Conservation (phyloP, 1,140 invertebrate genomes). For the Phortica variegata region DNA sequence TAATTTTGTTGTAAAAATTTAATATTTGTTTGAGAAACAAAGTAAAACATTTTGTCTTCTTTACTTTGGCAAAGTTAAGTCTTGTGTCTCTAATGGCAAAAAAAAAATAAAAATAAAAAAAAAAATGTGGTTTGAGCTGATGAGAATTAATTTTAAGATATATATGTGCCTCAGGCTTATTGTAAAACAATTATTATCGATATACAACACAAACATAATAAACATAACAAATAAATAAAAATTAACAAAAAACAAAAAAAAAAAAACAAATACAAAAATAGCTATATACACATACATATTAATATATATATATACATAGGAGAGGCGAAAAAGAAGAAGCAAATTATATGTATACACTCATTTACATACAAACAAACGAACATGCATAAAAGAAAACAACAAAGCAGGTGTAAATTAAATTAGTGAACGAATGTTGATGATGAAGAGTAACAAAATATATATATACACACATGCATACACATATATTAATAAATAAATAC, state of each 20-base stretch:
- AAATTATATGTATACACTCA: constrained; percentile 20
- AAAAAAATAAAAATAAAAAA: too few species aligned
- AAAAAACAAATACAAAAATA: constrained; percentile 7
- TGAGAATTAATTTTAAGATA: constrained; percentile 15
- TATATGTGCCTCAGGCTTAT: constrained; percentile 51
- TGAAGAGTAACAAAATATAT: too few species aligned
- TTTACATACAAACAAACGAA: constrained; percentile 30
- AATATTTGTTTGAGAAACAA: too few species aligned
- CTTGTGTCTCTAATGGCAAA: too few species aligned
- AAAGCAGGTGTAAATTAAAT: too few species aligned
- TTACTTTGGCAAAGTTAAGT: too few species aligned
- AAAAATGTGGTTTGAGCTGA: neutral
- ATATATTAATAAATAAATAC: neutral
- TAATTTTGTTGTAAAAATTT: too few species aligned
- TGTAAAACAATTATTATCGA: constrained; percentile 47
- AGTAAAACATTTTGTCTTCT: too few species aligned
- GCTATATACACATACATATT: constrained; percentile 22
- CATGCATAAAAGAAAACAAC: too few species aligned
- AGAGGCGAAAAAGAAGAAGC: constrained; percentile 7
- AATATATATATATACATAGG: constrained; percentile 10
- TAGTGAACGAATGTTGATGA: too few species aligned
- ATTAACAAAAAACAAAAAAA: constrained; percentile 26
- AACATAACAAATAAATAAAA: constrained; percentile 21
- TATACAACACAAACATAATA: neutral
- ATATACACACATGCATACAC: too few species aligned